Base-by-base conservation (phyloP, 2,888 invertebrate genomes). In the Polyommatus icarus region DNA sequence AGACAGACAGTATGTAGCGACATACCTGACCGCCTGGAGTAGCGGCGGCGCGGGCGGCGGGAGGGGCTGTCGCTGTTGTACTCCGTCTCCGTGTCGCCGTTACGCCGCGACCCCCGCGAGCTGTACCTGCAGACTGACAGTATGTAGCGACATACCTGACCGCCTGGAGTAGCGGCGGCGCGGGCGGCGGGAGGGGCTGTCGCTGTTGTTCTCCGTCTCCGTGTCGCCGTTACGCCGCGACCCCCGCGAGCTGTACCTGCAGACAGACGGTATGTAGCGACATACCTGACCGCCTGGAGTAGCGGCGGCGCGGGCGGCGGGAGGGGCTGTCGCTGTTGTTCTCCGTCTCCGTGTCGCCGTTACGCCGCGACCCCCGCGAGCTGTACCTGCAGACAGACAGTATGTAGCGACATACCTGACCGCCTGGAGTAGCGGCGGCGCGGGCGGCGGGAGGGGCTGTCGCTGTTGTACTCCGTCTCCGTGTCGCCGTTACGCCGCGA, bases 181-280 rank as follows among this genome's bases (percentile, higher is more conserved):
- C 78, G 91, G 90, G 67, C 88, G 85, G 76, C 95, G 87, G 0
- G 96, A 90, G 18, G 96, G 96, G 75, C 95, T 95, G 82, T 95
- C 95, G 3, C 96, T 96, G 89, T 95, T 95, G 83, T 95, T 95
- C 84, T 96, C 96, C 18, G 96, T 95, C 86, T 96, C 96, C n/a
- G 95, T 95, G 83, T 95, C 95, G 12, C 84, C 84, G 0, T 83
- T 84, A 80, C 84, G 84, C 76, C 85, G 82, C 87, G 87, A 71
- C 15, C 83, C 86, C 10, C 91, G 89, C 0, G 86, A 89, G 32
- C 87, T 87, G 79, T 91, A 92, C 82, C 93, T 92, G 79, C 24
- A n/a, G n/a, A 61, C 29, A 10, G 50, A 40, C 0, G 40, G 15
- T 50, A n/a, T n/a, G 36, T 1, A 2, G 46, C 10, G 18, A 24